phyloP scores from a whole-genome alignment of 2,113 vertebrate genomes.

The Blennius ocellaris region DNA sequence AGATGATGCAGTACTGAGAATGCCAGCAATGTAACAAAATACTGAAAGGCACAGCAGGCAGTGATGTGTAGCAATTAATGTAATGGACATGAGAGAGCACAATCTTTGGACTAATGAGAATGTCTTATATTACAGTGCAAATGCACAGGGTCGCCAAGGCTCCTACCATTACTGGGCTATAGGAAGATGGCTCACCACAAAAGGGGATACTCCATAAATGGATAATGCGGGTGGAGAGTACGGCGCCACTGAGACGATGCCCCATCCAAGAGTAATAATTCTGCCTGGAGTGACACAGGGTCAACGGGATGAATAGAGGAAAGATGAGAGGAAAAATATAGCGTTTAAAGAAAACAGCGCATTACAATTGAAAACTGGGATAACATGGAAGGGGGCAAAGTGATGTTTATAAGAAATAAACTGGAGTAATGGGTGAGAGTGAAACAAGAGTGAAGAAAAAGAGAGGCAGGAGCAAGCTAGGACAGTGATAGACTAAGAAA shows the following conservation, averaged over 20 bases:
- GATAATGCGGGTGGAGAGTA: conserved; percentile 69
- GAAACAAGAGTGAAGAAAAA: neutral
- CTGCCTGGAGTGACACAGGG: conserved; percentile 66
- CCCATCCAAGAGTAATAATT: conserved; percentile 75
- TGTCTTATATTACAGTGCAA: conserved; percentile 78
- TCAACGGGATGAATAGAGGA: conserved; percentile 64
- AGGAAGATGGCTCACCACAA: conserved; percentile 72
- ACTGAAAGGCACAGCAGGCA: conserved; percentile 65
- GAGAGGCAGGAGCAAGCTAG: neutral
- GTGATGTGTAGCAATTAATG: conserved; percentile 82
- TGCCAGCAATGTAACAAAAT: conserved; percentile 70
- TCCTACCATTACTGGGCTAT: conserved; percentile 73
- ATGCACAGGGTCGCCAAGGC: conserved; percentile 74
- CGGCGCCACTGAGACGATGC: conserved; percentile 75
- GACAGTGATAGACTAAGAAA: conserved; percentile 12
- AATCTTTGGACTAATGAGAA: conserved; percentile 76
- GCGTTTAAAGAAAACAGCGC: conserved; percentile 59
- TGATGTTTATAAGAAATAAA: conserved; percentile 25
- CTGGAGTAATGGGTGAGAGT: conserved; percentile 2
- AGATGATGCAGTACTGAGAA: conserved; percentile 54
- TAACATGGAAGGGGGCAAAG: conserved; percentile 16
- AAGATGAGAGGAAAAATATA: conserved; percentile 54
- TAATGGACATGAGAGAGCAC: conserved; percentile 78
- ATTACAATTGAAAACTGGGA: conserved; percentile 19
- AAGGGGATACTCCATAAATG: conserved; percentile 76